A percentile compares a stretch with the other conserved stretches of the same genome.
Evolutionary conservation across 2,888 invertebrate genomes (phyloP).

Genomic region (Neoitamus cyanurus): DNA sequence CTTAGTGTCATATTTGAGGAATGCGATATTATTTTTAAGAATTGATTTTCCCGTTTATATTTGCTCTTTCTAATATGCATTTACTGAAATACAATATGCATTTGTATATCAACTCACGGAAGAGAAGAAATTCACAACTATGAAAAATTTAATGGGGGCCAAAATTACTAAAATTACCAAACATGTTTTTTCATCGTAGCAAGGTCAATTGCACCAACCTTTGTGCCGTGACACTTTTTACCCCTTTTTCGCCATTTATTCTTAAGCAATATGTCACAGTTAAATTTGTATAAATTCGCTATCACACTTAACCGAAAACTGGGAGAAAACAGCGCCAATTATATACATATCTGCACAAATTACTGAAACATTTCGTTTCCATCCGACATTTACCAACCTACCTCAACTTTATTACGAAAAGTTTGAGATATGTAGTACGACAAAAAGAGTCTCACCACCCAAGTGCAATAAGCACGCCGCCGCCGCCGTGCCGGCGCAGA

Average conservation of each 20-base stretch:
- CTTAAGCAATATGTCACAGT: neutral
- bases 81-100: no score
- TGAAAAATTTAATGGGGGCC: no score
- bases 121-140: no score
- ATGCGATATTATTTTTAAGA: no score
- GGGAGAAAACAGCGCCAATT: neutral
- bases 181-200: neutral
- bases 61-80: no score
- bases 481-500: neutral
- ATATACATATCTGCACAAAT: neutral
- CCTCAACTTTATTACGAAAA: neutral
- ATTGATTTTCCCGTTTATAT: no score
- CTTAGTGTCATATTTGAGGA: no score
- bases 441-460: neutral
- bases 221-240: neutral
- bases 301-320: neutral
- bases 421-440: neutral
- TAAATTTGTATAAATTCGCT: neutral
- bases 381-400: neutral
- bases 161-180: no score
- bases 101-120: no score
- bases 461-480: neutral
- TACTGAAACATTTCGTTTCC: neutral
- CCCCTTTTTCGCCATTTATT: neutral
- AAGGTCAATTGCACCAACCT: neutral